phyloP scores from a whole-genome alignment of 2,888 invertebrate species.

The Eueremaeus valkanovi region DNA sequence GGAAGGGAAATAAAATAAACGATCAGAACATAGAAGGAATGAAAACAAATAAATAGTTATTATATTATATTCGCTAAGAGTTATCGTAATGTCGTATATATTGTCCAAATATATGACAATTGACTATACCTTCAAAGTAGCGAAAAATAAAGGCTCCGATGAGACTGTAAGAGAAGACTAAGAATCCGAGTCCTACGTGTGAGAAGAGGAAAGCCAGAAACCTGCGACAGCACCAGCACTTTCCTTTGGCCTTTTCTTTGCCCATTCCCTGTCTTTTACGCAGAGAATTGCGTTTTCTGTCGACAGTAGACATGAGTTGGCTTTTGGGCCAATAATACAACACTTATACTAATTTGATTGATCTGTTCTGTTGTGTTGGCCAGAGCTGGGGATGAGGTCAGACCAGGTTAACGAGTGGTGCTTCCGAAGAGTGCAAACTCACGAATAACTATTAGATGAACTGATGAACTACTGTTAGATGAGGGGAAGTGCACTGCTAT shows the following conservation, averaged over 20 bases:
- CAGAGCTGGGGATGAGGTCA: neutral
- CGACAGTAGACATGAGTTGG: neutral
- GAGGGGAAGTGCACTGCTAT: neutral
- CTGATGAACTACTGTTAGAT: neutral
- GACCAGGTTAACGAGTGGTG: slow-evolving; percentile 3
- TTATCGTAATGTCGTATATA: neutral
- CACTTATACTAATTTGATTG: slow-evolving; percentile 18
- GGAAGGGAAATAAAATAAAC: slow-evolving; percentile 11
- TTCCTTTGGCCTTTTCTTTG: slow-evolving; percentile 17
- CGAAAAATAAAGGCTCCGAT: slow-evolving; percentile 81
- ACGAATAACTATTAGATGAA: neutral
- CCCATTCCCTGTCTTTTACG: slow-evolving; percentile 7
- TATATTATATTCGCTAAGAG: neutral
- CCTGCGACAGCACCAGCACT: slow-evolving; percentile 64
- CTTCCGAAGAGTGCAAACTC: neutral
- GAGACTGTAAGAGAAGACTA: slow-evolving; percentile 84
- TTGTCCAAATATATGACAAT: slow-evolving; percentile 4
- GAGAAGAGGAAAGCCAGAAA: slow-evolving; percentile 79
- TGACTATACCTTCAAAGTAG: slow-evolving; percentile 57
- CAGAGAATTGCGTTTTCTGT: slow-evolving; percentile 11
- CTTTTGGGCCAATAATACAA: slow-evolving; percentile 3
- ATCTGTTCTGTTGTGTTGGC: neutral
- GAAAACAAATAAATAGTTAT: neutral
- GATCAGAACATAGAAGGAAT: neutral
- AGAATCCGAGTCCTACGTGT: slow-evolving; percentile 77